Conservation (phyloP, 2,113 vertebrate genomes). For the Verasper variegatus region DNA sequence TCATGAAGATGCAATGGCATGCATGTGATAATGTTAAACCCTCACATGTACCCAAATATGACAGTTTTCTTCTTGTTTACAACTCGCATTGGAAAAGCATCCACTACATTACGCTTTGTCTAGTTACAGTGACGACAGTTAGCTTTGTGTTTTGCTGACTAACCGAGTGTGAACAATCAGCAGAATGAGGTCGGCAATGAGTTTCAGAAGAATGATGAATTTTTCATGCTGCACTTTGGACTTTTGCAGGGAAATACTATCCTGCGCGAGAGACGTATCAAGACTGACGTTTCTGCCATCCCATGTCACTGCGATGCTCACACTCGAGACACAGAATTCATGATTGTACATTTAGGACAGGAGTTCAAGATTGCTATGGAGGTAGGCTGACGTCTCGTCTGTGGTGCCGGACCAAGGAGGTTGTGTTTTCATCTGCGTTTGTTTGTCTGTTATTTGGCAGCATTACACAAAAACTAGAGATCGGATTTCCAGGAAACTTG, state of each 20-base stretch:
- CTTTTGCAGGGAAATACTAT: conserved; percentile 9
- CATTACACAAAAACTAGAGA: too few species aligned
- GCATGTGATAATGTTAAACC: not conserved
- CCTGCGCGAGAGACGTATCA: not conserved
- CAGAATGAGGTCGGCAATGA: conserved; percentile 2
- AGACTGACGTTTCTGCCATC: not conserved
- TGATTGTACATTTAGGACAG: not conserved
- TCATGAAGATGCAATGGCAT: not conserved
- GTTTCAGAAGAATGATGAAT: conserved; percentile 8
- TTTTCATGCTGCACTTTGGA: conserved; percentile 10
- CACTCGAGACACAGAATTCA: not conserved
- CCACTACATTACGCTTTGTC: not conserved
- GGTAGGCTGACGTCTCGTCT: not conserved
- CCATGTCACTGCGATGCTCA: not conserved
- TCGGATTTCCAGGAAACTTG: too few species aligned
- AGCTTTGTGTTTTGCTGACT: not conserved
- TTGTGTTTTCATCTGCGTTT: too few species aligned
- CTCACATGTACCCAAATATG: not conserved
- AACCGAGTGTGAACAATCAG: not conserved
- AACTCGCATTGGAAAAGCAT: too few species aligned
- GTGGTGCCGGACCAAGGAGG: not conserved
- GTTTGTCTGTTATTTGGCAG: too few species aligned
- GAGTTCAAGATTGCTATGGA: not conserved
- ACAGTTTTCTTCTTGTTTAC: not conserved
- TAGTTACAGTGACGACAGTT: not conserved